These are phyloP conservation scores for Trachelus tabidus DNA, from an alignment of 2,888 invertebrate genomes.

Conservation along the genomic window DNA sequence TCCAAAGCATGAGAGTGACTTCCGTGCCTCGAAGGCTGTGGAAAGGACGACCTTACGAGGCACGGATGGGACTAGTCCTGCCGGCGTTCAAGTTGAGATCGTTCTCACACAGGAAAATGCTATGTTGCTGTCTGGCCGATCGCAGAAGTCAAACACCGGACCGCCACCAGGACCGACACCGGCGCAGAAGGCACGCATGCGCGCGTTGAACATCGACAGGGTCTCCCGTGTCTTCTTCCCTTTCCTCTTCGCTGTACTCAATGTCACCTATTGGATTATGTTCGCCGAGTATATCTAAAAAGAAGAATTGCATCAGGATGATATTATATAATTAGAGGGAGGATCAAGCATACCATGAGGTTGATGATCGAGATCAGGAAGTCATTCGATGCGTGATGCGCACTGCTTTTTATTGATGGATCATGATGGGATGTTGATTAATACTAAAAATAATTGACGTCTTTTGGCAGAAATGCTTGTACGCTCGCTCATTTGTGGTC, in stretches of 20 bases:
- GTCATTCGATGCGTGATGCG: neutral
- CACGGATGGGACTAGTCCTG: constrained; percentile 40
- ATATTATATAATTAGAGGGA: neutral
- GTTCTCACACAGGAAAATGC: constrained; percentile 62
- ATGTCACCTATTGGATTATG: constrained; percentile 78
- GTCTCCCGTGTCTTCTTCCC: constrained; percentile 79
- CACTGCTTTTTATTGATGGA: neutral
- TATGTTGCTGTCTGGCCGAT: constrained; percentile 61
- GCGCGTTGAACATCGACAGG: constrained; percentile 78
- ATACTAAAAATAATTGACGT: neutral
- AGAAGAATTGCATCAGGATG: neutral
- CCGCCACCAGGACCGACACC: constrained; percentile 65
- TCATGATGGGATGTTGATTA: neutral
- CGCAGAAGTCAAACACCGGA: constrained; percentile 60
- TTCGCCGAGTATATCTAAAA: constrained; percentile 78
- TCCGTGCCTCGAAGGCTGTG: constrained; percentile 6
- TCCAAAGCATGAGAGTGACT: neutral
- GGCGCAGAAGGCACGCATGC: constrained; percentile 72
- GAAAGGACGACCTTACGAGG: constrained; percentile 29
- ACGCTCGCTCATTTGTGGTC: neutral
- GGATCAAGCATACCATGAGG: neutral
- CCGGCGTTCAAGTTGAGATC: constrained; percentile 53
- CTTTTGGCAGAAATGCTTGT: neutral
- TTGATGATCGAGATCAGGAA: neutral
- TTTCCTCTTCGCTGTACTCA: constrained; percentile 75